Percentiles rank a stretch among this genome's conserved stretches.
These are phyloP conservation scores for Phyto melanocephala DNA, from an alignment of 2,888 invertebrate genomes.

Conservation along the genomic window DNA sequence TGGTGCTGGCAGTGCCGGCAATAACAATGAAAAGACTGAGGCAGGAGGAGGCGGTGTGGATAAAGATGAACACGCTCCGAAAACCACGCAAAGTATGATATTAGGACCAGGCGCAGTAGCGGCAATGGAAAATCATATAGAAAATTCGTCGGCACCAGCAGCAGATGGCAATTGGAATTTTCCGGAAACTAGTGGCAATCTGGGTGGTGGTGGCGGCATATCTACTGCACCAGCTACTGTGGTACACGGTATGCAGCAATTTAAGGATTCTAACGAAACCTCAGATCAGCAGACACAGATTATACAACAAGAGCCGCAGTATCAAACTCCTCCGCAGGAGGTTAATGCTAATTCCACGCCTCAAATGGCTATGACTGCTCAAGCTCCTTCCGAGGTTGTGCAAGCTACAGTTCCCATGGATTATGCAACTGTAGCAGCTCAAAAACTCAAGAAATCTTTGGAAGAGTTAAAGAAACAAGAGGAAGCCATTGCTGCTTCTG, in stretches of 20 bases:
- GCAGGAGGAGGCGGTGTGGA: slow-evolving; percentile 61
- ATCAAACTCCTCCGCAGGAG: slow-evolving; percentile 79
- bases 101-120: slow-evolving; percentile 70
- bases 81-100: slow-evolving; percentile 77
- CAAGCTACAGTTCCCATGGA: slow-evolving; percentile 76
- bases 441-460: slow-evolving; percentile 73
- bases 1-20: slow-evolving; percentile 66
- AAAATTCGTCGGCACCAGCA: slow-evolving; percentile 70
- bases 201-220: slow-evolving; percentile 67
- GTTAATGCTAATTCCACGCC: slow-evolving; percentile 77
- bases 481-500: slow-evolving; percentile 71
- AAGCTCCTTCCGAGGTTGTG: slow-evolving; percentile 65
- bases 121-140: slow-evolving; percentile 73
- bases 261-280: slow-evolving; percentile 59
- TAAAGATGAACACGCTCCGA: slow-evolving; percentile 63
- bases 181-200: slow-evolving; percentile 59
- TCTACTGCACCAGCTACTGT: slow-evolving; percentile 79
- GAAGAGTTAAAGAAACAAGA: slow-evolving; percentile 76
- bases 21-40: slow-evolving; percentile 76
- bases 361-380: slow-evolving; percentile 43
- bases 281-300: slow-evolving; percentile 72
- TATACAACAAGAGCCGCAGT: slow-evolving; percentile 76
- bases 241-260: slow-evolving; percentile 74
- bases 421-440: slow-evolving; percentile 74
- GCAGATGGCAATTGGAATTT: slow-evolving; percentile 76